Evolutionary conservation across 2,113 vertebrate species (phyloP).

Genomic region (Maylandia zebra): DNA sequence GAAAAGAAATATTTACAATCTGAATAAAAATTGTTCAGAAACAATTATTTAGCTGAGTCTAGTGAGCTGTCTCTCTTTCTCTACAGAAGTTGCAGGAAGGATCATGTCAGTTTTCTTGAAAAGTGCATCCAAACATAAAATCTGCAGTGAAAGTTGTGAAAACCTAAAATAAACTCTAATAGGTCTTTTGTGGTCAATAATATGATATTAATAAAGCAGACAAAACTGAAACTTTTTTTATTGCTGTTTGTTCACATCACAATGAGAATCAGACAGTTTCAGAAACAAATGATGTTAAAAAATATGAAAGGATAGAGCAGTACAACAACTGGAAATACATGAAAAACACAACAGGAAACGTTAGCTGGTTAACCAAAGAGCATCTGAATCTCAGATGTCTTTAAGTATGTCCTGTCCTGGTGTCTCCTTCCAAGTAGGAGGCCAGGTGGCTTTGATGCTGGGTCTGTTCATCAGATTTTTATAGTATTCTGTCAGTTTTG

Average conservation of each 20-base stretch:
- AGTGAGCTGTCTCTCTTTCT: not conserved
- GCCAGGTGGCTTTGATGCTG: constrained; percentile 62
- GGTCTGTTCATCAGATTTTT: constrained; percentile 51
- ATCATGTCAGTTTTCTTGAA: not conserved
- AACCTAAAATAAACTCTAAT: not conserved
- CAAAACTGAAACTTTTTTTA: not conserved
- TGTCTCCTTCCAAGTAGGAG: constrained; percentile 51
- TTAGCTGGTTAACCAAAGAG: not conserved
- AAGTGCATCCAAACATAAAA: not conserved
- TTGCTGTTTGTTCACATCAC: not conserved
- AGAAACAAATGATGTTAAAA: not conserved
- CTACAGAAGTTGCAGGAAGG: not conserved
- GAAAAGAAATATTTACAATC: not conserved
- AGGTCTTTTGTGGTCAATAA: not conserved
- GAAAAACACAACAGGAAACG: not conserved
- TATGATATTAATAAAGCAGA: not conserved
- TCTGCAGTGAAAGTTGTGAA: not conserved
- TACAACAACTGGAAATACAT: not conserved
- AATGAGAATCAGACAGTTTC: not conserved
- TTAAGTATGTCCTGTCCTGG: constrained; percentile 24
- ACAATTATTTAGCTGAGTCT: not conserved
- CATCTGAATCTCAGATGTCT: constrained; percentile 30
- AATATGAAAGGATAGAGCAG: not conserved
- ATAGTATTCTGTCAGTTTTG: constrained; percentile 61
- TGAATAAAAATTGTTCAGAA: not conserved